phyloP scores from a whole-genome alignment of 2,797 vertebrate species.

The Pachyuromys duprasi region DNA sequence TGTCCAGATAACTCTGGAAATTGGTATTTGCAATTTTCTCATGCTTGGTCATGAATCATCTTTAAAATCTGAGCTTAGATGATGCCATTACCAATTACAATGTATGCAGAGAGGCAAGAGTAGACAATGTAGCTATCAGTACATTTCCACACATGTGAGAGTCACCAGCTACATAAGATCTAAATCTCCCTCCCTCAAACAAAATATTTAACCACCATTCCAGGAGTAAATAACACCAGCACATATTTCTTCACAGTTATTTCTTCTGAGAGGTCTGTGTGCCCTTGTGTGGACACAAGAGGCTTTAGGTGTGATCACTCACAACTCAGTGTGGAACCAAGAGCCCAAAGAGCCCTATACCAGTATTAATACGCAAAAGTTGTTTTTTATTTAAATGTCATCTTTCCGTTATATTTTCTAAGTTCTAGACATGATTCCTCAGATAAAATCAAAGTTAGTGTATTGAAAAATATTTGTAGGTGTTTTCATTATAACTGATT shows the following conservation, averaged over 20 bases:
- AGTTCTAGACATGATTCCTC: background rate
- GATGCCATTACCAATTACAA: constrained; percentile 4
- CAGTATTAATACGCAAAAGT: background rate
- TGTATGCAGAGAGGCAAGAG: background rate
- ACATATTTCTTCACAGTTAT: background rate
- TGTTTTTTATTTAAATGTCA: constrained; percentile 38
- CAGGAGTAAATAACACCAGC: background rate
- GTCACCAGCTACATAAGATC: constrained; percentile 33
- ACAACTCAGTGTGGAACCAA: background rate
- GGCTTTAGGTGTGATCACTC: background rate
- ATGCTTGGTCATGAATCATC: background rate
- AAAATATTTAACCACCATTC: constrained; percentile 23
- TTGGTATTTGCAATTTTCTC: constrained; percentile 1
- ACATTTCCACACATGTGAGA: constrained; percentile 15
- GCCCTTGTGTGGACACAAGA: background rate
- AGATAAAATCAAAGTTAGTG: background rate
- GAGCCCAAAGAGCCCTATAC: background rate
- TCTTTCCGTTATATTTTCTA: constrained; percentile 8
- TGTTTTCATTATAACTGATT: constrained; percentile 16
- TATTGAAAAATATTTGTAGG: background rate
- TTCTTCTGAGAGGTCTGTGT: background rate
- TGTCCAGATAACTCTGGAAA: constrained; percentile 1
- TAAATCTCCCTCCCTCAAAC: constrained; percentile 7
- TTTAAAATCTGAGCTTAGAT: constrained; percentile 42
- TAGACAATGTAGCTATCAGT: background rate